A percentile compares a stretch with the other conserved stretches of the same genome.
These are phyloP conservation scores for Tetanocera ferruginea DNA, from an alignment of 2,888 invertebrate species.

Conservation along the genomic window DNA sequence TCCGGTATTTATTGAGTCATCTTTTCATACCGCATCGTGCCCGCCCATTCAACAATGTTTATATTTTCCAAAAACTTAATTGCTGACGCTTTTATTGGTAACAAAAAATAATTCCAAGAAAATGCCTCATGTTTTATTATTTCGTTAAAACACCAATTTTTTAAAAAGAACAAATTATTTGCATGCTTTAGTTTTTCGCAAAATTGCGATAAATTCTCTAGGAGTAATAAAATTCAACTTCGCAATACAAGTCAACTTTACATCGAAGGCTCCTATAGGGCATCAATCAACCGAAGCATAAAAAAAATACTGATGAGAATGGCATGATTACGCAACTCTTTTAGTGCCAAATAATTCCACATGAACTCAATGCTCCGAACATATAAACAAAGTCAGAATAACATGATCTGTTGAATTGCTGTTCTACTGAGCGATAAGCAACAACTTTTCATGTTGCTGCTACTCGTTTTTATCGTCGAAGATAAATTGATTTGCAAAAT, in stretches of 20 bases:
- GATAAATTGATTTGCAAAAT: conserved; percentile 23
- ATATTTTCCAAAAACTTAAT: not conserved
- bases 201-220: conserved; percentile 19
- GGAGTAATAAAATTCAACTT: conserved; percentile 9
- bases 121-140: conserved; percentile 1
- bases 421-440: conserved; percentile 12
- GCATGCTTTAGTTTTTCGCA: not conserved
- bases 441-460: not conserved
- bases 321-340: conserved; percentile 16
- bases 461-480: not conserved
- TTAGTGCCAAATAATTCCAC: conserved; percentile 18
- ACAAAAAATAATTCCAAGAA: conserved; percentile 4
- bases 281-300: conserved; percentile 8
- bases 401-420: not conserved
- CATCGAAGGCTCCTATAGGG: not conserved
- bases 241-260: conserved; percentile 6
- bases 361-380: not conserved
- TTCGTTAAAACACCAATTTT: not conserved
- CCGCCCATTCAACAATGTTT: not conserved
- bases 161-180: not conserved
- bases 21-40: not conserved
- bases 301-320: not conserved
- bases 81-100: not conserved
- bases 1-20: not conserved
- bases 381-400: not conserved